phyloP scores from a whole-genome alignment of 2,113 vertebrate genomes.

The Pampusana beccarii region DNA sequence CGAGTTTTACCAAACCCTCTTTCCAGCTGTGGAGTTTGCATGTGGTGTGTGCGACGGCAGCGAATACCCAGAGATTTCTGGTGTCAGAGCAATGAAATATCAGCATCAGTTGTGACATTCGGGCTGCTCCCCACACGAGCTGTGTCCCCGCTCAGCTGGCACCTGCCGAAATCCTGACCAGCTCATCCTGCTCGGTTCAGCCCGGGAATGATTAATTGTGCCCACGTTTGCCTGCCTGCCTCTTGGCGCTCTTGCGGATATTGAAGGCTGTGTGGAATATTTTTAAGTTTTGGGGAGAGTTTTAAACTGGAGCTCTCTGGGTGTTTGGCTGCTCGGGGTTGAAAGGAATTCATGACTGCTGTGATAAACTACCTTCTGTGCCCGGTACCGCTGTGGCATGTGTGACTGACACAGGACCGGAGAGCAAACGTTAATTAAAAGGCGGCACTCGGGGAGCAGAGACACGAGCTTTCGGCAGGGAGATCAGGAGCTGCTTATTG shows the following conservation, averaged over 20 bases:
- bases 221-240: neutral
- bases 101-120: neutral
- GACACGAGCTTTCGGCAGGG: neutral
- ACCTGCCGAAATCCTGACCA: neutral
- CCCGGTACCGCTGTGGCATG: neutral
- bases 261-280: neutral
- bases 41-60: neutral
- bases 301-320: neutral
- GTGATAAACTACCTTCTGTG: neutral
- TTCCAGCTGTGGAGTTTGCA: neutral
- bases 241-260: neutral
- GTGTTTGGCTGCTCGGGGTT: neutral
- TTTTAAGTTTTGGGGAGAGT: neutral
- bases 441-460: neutral
- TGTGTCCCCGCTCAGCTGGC: neutral
- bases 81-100: neutral
- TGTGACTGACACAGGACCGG: neutral
- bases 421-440: neutral
- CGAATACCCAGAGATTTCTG: neutral
- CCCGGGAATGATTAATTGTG: neutral
- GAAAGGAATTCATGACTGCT: neutral
- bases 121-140: neutral
- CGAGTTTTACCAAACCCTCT: accelerated
- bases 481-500: neutral
- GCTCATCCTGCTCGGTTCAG: neutral